Conservation (phyloP, 2,888 invertebrate species). For the Parnassius mnemosyne region DNA sequence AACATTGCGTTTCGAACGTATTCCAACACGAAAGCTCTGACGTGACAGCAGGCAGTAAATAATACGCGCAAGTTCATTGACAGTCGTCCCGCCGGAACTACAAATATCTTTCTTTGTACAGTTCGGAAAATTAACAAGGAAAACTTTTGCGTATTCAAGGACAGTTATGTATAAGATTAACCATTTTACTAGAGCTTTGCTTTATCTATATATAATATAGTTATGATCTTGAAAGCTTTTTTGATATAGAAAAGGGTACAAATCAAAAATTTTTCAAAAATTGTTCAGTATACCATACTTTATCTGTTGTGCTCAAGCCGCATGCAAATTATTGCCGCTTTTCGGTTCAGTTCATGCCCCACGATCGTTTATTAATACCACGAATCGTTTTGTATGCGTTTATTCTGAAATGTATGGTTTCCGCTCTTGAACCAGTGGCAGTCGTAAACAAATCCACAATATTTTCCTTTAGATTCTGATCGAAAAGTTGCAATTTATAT, state of each 20-base stretch:
- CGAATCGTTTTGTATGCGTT: conserved; percentile 15
- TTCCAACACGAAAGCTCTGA: conserved; percentile 14
- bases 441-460: conserved; percentile 9
- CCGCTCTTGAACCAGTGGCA: conserved; percentile 8
- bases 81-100: conserved; percentile 12
- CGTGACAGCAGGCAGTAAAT: conserved; percentile 21
- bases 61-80: conserved; percentile 22
- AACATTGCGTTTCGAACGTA: conserved; percentile 6
- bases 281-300: neutral
- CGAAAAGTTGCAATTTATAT: no score
- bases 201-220: no score
- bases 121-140: conserved; percentile 3
- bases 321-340: conserved; percentile 13
- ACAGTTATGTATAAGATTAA: neutral
- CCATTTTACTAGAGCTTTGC: neutral
- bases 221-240: no score
- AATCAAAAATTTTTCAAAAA: neutral
- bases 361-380: conserved; percentile 19
- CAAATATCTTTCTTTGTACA: conserved; percentile 18
- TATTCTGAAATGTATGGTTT: conserved; percentile 14
- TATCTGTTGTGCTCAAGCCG: neutral
- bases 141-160: conserved; percentile 6
- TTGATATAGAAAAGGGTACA: no score
- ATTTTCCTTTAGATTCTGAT: conserved; percentile 4
- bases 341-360: conserved; percentile 10